Evolutionary conservation across 2,888 invertebrate species (phyloP).

Genomic region (Zygothrica quintamaculata): DNA sequence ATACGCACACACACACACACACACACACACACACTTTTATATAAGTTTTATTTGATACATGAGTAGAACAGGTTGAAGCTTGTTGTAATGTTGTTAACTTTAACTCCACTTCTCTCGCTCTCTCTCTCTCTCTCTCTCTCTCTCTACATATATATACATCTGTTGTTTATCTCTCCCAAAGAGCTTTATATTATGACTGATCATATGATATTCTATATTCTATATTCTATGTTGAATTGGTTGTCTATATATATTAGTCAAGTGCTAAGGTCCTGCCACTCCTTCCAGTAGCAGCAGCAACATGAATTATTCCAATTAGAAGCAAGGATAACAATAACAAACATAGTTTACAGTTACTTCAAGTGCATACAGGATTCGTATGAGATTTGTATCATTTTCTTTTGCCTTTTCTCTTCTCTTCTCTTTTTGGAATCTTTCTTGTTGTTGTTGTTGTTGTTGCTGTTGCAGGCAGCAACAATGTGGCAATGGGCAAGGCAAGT

Average conservation of each 20-base stretch:
- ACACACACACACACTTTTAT: not conserved
- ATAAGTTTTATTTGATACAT: slow-evolving; percentile 9
- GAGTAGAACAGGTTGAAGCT: slow-evolving; percentile 31
- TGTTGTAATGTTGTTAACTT: slow-evolving; percentile 19
- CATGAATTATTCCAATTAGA: not conserved
- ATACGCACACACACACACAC: too few species aligned
- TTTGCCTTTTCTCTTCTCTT: not conserved
- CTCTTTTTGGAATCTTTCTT: slow-evolving; percentile 12
- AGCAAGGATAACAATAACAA: not conserved
- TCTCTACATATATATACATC: too few species aligned
- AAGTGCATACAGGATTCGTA: slow-evolving; percentile 26
- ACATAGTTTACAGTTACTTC: not conserved
- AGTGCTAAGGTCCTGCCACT: too few species aligned
- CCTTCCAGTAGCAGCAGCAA: too few species aligned
- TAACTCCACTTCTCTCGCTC: too few species aligned
- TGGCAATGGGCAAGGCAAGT: too few species aligned
- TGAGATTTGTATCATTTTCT: slow-evolving; percentile 11
- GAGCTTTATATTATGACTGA: too few species aligned
- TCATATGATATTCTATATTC: too few species aligned
- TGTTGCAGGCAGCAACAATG: too few species aligned
- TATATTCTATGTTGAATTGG: too few species aligned
- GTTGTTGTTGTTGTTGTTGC: slow-evolving; percentile 25
- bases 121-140: not conserved
- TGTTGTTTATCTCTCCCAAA: too few species aligned
- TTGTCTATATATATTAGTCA: too few species aligned